Evolutionary conservation across 2,888 invertebrate species (phyloP), one percentile per base, ranked within the genome.

Genomic region (Cremastinae sp.): DNA sequence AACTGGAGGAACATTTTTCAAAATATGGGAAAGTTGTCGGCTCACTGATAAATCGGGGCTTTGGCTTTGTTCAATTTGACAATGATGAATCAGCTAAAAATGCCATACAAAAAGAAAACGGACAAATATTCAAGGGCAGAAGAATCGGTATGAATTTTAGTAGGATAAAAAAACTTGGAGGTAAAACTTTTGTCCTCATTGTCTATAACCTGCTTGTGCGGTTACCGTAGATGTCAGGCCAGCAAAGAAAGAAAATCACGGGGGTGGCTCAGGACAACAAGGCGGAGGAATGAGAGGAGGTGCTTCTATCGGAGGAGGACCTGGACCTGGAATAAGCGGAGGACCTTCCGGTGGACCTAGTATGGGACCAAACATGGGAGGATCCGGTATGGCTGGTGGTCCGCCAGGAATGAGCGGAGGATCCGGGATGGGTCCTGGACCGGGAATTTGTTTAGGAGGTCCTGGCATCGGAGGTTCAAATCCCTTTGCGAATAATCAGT

Each of bases 31-130:
- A 92, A 75, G 93, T 96, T 49, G 79, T 91, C 74, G 95, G 95
- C 1, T 92, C 95, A 0, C 87, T 94, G n/a, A 90, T 95, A 16
- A 95, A 95, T 83, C 92, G 93, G 80, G 95, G 96, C 62, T 97
- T 96, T 90, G 97, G 96, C 14, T 97, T 97, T 90, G 94, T 97
- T 1, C 97, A 97, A 86, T 97, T 94, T 89, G 95, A 95, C 75
- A 92, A 91, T 18, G 96, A 96, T 81, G 90, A 92, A 1, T 92
- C 94, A 83, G 97, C 96, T 0, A 93, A 93, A 77, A 92, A 93
- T 74, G 96, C 96, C 14, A 95, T 96, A 41, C 89, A 91, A 61
- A 92, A 93, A 64, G 94, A 95, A 77, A 93, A 95, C 89, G 94
- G 94, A 20, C 91, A 92, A 12, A 91, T 93, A 80, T 94, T 96